These are phyloP conservation scores for Graphium colonna DNA, from an alignment of 2,888 invertebrate species.

Conservation along the genomic window DNA sequence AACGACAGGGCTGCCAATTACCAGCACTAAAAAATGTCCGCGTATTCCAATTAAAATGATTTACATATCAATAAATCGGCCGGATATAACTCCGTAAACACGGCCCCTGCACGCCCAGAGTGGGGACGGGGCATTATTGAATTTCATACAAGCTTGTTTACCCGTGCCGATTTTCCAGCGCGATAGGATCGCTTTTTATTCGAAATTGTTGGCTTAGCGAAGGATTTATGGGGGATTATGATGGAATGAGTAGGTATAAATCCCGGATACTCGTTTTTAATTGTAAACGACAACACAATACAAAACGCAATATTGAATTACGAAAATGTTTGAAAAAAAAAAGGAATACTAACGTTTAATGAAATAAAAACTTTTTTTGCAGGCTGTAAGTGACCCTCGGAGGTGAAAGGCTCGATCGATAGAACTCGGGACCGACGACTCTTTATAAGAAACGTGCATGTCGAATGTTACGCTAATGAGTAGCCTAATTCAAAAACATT, in stretches of 20 bases:
- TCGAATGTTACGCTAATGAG: too few relatives aligned
- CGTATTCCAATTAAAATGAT: conserved; percentile 76
- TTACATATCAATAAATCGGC: conserved; percentile 76
- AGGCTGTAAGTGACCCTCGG: too few relatives aligned
- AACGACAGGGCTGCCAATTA: conserved; percentile 73
- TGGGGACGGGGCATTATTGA: conserved; percentile 4
- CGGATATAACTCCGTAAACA: conserved; percentile 46
- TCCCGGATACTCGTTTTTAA: too few relatives aligned
- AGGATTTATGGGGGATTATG: neutral
- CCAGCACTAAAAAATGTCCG: conserved; percentile 69
- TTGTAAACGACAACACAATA: too few relatives aligned
- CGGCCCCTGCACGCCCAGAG: conserved; percentile 34
- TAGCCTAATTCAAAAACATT: too few relatives aligned
- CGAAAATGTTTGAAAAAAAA: too few relatives aligned
- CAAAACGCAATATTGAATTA: too few relatives aligned
- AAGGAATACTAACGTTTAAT: too few relatives aligned
- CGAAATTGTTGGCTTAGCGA: conserved; percentile 1
- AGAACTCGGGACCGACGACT: too few relatives aligned
- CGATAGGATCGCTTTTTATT: neutral
- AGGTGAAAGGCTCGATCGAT: too few relatives aligned
- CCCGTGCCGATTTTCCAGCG: neutral
- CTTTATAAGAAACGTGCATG: too few relatives aligned
- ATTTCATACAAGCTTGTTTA: conserved; percentile 12
- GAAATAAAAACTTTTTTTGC: too few relatives aligned
- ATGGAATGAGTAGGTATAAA: neutral